Conservation (phyloP, 1,140 invertebrate genomes). For the Leucophenga varia region DNA sequence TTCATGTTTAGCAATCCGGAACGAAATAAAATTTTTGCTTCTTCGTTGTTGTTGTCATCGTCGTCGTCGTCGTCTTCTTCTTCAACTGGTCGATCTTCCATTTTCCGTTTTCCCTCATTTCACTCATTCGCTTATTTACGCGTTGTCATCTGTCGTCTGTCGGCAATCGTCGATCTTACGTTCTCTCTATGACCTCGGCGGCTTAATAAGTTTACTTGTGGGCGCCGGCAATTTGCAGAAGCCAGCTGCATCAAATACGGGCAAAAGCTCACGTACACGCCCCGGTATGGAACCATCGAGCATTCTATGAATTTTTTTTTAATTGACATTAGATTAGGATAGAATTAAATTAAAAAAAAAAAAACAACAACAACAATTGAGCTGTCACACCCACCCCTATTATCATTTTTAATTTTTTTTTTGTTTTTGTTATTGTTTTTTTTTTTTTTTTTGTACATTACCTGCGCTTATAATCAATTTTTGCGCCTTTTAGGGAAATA, state of each 20-base stretch:
- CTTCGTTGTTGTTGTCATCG: constrained; percentile 2
- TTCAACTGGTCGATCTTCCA: no score
- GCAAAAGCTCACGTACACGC: constrained; percentile 72
- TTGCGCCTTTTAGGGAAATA: constrained; percentile 60
- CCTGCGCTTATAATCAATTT: constrained; percentile 60
- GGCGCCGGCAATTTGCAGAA: constrained; percentile 77
- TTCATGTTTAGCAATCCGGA: constrained; percentile 31
- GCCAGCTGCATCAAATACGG: constrained; percentile 79
- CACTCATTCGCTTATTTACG: background rate
- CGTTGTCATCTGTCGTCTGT: background rate
- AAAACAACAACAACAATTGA: constrained; percentile 1
- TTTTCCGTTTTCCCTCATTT: no score
- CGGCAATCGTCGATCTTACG: background rate
- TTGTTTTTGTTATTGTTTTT: no score
- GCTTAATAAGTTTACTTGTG: constrained; percentile 74
- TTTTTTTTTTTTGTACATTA: no score
- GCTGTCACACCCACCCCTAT: no score
- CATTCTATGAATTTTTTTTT: no score
- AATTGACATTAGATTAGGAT: no score
- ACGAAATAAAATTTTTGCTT: constrained; percentile 15
- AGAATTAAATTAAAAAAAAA: constrained; percentile 4
- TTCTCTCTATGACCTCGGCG: constrained; percentile 57
- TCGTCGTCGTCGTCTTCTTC: background rate
- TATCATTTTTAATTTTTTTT: no score
- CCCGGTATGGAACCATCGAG: constrained; percentile 64